These are phyloP conservation scores for Tragelaphus oryx DNA, from an alignment of 2,797 vertebrate species.

Conservation along the genomic window DNA sequence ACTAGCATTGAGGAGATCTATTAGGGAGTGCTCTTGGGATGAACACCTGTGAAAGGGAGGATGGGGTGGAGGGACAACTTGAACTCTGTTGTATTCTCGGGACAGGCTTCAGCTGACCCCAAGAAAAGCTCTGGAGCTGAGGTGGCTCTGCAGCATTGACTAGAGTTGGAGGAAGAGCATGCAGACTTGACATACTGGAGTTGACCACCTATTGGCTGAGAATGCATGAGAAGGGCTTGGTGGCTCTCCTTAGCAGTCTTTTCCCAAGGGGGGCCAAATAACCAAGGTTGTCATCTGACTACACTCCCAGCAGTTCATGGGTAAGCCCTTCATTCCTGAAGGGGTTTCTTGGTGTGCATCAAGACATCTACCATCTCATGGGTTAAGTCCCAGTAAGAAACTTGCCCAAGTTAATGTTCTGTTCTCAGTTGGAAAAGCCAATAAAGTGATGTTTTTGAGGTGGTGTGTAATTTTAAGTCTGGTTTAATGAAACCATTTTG, in stretches of 20 bases:
- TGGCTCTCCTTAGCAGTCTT: neutral
- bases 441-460: neutral
- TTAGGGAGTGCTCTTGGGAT: neutral
- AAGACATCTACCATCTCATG: neutral
- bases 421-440: neutral
- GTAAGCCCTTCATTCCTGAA: neutral
- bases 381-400: neutral
- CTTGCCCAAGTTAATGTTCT: neutral
- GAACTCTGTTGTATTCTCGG: neutral
- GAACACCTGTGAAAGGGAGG: neutral
- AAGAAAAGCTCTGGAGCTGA: neutral
- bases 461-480: neutral
- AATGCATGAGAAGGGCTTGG: rapidly evolving
- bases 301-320: neutral
- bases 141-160: neutral
- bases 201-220: neutral
- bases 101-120: neutral
- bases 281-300: neutral
- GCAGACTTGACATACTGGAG: neutral
- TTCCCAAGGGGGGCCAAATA: neutral
- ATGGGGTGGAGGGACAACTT: neutral
- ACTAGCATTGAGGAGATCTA: neutral
- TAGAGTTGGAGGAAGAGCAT: neutral
- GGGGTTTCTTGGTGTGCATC: neutral
- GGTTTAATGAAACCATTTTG: neutral